phyloP scores from a whole-genome alignment of 2,888 invertebrate species.

The Uropetala carovei region DNA sequence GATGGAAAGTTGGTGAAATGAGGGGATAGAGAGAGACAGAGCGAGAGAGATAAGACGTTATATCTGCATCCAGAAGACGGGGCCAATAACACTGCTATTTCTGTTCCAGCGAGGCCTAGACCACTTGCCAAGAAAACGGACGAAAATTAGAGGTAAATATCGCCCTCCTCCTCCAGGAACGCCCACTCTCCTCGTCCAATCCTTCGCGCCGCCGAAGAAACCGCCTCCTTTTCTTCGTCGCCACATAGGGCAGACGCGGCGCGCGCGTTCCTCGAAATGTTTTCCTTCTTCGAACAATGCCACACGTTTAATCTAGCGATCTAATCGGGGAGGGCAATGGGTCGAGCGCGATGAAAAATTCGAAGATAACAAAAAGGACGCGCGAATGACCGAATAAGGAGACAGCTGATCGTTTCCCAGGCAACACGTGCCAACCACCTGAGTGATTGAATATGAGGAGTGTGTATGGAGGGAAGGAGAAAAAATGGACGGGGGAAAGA shows the following conservation, averaged over 20 bases:
- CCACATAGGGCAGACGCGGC: background rate
- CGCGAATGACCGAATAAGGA: no score
- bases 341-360: background rate
- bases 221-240: background rate
- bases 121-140: background rate
- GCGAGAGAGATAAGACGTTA: background rate
- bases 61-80: background rate
- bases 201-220: background rate
- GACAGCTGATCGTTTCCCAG: no score
- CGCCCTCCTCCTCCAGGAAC: background rate
- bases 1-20: background rate
- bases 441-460: no score
- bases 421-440: no score
- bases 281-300: background rate
- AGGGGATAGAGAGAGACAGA: background rate
- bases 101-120: background rate
- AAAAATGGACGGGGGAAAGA: no score
- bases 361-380: no score
- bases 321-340: background rate
- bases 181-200: background rate
- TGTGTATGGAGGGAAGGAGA: no score
- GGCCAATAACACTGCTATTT: conserved; percentile 23
- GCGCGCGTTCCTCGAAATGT: background rate
- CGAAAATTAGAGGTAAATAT: background rate
- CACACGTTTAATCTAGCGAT: background rate